These are phyloP conservation scores for Germaria angustata DNA, from an alignment of 2,888 invertebrate species.

Conservation along the genomic window DNA sequence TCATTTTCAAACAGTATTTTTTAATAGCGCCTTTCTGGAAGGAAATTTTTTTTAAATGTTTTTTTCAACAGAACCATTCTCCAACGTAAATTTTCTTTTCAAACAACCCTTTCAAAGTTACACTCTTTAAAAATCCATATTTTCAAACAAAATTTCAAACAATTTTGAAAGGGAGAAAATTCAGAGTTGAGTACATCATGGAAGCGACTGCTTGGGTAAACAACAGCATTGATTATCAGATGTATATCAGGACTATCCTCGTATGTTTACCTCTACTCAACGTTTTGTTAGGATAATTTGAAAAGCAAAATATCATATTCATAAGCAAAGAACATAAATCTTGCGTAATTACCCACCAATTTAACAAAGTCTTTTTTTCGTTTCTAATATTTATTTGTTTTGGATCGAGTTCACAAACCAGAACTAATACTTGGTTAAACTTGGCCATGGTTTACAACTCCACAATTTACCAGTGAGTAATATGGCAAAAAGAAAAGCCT, in stretches of 20 bases:
- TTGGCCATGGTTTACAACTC: conserved; percentile 41
- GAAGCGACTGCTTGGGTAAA: too few relatives aligned
- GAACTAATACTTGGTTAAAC: conserved; percentile 53
- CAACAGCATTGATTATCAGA: too few relatives aligned
- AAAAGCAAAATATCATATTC: background rate
- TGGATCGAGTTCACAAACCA: conserved; percentile 38
- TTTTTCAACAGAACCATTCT: too few relatives aligned
- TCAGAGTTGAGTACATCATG: background rate
- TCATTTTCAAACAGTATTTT: too few relatives aligned
- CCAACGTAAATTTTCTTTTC: too few relatives aligned
- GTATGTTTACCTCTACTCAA: background rate
- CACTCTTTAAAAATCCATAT: too few relatives aligned
- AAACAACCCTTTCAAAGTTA: too few relatives aligned
- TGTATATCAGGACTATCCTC: background rate
- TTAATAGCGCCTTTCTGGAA: too few relatives aligned
- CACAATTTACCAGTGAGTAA: conserved; percentile 17
- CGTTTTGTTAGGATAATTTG: background rate
- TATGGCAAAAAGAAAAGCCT: conserved; percentile 11
- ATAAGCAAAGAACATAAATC: conserved; percentile 47
- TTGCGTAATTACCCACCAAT: conserved; percentile 58
- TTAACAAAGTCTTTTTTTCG: conserved; percentile 13
- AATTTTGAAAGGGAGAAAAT: too few relatives aligned
- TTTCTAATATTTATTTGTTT: background rate
- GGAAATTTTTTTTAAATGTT: too few relatives aligned
- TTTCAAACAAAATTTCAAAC: too few relatives aligned